These are phyloP conservation scores for Halcyon malimbica DNA, from an alignment of 2,113 vertebrate species.

Conservation along the genomic window DNA sequence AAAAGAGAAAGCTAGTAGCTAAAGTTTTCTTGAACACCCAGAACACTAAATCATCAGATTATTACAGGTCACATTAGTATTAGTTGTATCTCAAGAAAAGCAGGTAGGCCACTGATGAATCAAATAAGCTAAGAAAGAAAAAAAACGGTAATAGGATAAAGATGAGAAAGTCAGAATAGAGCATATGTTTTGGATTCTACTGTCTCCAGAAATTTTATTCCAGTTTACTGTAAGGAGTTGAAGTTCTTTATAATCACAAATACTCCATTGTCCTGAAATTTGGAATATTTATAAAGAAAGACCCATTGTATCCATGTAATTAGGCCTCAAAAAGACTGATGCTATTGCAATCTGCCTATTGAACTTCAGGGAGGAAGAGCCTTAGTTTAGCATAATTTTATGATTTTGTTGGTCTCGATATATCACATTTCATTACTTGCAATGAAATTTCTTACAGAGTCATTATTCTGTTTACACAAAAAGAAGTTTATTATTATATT, in stretches of 20 bases:
- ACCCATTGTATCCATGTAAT: rapidly evolving
- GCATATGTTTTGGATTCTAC: not conserved
- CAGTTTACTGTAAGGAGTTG: not conserved
- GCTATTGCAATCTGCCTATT: rapidly evolving
- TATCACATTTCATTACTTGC: not conserved
- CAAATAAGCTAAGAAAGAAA: not conserved
- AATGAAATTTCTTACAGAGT: not conserved
- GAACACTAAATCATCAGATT: not conserved
- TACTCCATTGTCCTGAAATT: not conserved
- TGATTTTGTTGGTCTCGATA: not conserved
- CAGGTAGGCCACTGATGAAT: not conserved
- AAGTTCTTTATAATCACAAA: not conserved
- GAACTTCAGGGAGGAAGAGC: not conserved
- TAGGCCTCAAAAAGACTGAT: not conserved
- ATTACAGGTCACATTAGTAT: not conserved
- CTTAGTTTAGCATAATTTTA: not conserved
- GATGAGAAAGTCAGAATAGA: not conserved
- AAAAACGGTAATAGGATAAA: not conserved
- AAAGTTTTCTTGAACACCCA: not conserved
- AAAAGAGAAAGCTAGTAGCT: not conserved
- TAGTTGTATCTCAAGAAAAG: not conserved
- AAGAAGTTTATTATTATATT: not conserved
- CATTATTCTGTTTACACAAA: not conserved
- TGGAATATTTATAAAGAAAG: not conserved
- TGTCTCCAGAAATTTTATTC: not conserved